phyloP scores from a whole-genome alignment of 2,113 vertebrate genomes.

The Sturnus vulgaris region DNA sequence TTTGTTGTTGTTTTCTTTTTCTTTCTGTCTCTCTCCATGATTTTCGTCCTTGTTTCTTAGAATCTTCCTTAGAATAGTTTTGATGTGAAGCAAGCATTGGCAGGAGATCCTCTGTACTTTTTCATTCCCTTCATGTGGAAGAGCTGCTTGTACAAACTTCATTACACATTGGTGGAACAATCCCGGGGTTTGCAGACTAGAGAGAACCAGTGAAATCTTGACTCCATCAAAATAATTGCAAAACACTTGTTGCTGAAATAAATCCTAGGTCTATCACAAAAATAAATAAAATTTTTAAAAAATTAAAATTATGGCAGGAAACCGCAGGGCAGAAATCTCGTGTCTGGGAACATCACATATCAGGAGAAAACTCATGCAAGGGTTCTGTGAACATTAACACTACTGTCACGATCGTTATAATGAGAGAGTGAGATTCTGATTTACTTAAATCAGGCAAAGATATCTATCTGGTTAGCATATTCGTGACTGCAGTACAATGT shows the following conservation, averaged over 20 bases:
- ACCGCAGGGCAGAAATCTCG: neutral
- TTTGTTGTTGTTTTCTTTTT: neutral
- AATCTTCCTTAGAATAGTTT: neutral
- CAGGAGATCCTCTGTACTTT: neutral
- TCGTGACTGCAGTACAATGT: neutral
- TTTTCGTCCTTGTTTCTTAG: conserved; percentile 2
- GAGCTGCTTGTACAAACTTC: neutral
- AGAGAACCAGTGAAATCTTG: conserved; percentile 9
- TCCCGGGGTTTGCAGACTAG: neutral
- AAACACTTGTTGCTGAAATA: conserved; percentile 28
- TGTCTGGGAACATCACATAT: neutral
- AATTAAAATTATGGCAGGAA: neutral
- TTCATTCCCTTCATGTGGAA: neutral
- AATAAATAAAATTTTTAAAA: neutral
- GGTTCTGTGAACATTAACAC: neutral
- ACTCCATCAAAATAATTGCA: conserved; percentile 33
- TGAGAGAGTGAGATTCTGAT: neutral
- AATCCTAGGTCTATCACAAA: neutral
- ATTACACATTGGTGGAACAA: neutral
- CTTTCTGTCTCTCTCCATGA: neutral
- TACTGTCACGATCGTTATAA: neutral
- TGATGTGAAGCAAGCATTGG: neutral
- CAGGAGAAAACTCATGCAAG: neutral
- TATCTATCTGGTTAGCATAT: conserved; percentile 22
- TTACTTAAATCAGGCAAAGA: conserved; percentile 18